Conservation (phyloP, 30 jellyfish, hydroid and myxozoan genomes). For the Clytia hemisphaerica region DNA sequence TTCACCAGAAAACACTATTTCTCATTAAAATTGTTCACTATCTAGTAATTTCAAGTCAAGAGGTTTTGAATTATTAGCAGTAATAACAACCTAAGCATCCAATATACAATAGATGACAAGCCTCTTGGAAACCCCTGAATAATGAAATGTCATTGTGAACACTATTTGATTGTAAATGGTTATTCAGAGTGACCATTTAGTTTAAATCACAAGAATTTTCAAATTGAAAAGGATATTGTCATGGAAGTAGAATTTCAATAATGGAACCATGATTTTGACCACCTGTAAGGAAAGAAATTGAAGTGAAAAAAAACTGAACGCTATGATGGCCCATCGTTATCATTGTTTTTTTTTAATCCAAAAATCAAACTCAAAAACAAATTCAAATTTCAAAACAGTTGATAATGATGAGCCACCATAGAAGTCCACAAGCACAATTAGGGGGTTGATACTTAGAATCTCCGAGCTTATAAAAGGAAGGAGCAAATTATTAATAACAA, state of each 20-base stretch:
- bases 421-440: background rate
- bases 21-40: background rate
- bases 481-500: too few relatives aligned
- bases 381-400: background rate
- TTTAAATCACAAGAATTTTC: background rate
- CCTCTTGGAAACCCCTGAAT: too few relatives aligned
- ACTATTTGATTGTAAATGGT: background rate
- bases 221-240: slow-evolving; percentile 74
- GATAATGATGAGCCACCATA: background rate
- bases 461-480: too few relatives aligned
- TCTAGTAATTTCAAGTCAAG: background rate
- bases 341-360: too few relatives aligned
- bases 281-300: slow-evolving; percentile 43
- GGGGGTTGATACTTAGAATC: too few relatives aligned
- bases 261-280: slow-evolving; percentile 92
- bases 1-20: background rate
- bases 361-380: too few relatives aligned
- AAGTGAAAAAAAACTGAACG: too few relatives aligned
- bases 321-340: too few relatives aligned
- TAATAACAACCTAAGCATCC: background rate
- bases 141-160: too few relatives aligned
- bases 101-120: background rate
- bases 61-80: background rate
- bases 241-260: slow-evolving; percentile 81
- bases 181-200: background rate